Evolutionary conservation across 2,113 vertebrate species (phyloP), one percentile per base, ranked within the genome.

Genomic region (Neogobius melanostomus): DNA sequence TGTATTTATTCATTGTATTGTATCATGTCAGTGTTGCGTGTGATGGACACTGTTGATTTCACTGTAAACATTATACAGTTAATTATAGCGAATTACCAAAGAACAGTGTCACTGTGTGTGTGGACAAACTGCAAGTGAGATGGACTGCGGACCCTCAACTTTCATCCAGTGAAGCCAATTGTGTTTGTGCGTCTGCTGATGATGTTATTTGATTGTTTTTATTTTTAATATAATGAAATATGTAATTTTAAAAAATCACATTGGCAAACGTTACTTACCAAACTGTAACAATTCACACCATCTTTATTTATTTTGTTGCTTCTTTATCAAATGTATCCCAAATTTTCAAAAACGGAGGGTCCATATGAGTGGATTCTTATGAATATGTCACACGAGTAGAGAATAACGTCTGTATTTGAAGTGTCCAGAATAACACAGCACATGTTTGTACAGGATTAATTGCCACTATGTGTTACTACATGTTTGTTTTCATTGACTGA

Each of bases 391-490:
- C 43, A 67, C 17, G 67, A 76, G 61, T 74, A 48, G 52, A 42
- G 49, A 64, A 62, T 28, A 45, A 76, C 70, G 80, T 64, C 48
- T 76, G 61, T 81, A 66, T 81, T 75, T 46, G 73, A 54, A 65
- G 62, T 28, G 76, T 43, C 44, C 1, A 51, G 42, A 43, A 15
- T 42, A 15, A 57, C 49, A 66, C 11, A 48, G 66, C 47, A 15
- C 0, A 36, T 72, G 59, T 81, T 60, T 73, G 75, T 64, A 68
- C 43, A 45, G 48, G 48, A 44, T 72, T 64, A 66, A 74, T 71
- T 77, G 83, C 86, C 76, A 86, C 84, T 87, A 83, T 67, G 28
- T 68, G 66, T 74, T 67, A 74, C 54, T 61, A 59, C 56, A 3
- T 67, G 48, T 75, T 72, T 83, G 60, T 84, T 76, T 49, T 73